Percentiles rank a stretch among this genome's conserved stretches.
These are phyloP conservation scores for Clarias batrachus DNA, from an alignment of 2,113 vertebrate genomes.

Conservation along the genomic window DNA sequence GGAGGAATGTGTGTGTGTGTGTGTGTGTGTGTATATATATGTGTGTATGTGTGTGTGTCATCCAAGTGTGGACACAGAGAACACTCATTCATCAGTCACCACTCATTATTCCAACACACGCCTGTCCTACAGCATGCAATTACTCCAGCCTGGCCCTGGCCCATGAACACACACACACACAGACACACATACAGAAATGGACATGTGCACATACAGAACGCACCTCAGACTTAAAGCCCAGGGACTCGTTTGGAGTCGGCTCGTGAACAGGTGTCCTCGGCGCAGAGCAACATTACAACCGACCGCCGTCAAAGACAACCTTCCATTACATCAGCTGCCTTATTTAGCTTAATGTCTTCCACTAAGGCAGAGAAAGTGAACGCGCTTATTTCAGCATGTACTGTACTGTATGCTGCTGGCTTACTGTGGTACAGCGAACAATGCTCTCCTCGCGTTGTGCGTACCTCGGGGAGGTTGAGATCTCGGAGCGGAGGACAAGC, in stretches of 20 bases:
- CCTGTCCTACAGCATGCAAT: constrained; percentile 56
- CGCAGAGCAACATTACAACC: constrained; percentile 10
- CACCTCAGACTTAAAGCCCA: constrained; percentile 25
- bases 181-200: constrained; percentile 18
- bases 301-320: constrained; percentile 14
- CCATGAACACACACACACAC: constrained; percentile 15
- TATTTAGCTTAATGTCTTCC: constrained; percentile 5
- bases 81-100: constrained; percentile 65
- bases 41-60: constrained; percentile 26
- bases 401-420: background rate
- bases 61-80: constrained; percentile 49
- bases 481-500: background rate
- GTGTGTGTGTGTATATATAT: background rate
- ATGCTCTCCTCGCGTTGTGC: background rate
- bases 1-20: background rate
- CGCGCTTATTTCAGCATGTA: constrained; percentile 2
- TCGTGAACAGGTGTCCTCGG: constrained; percentile 38
- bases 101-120: constrained; percentile 69
- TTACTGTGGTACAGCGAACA: background rate
- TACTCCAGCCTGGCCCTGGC: constrained; percentile 35
- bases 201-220: constrained; percentile 9
- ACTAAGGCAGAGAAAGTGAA: background rate
- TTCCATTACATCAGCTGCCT: constrained; percentile 32
- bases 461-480: constrained; percentile 29
- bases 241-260: constrained; percentile 15